Evolutionary conservation across 2,113 vertebrate species (phyloP), one percentile per base, ranked within the genome.

Genomic region (Brienomyrus longianalis): DNA sequence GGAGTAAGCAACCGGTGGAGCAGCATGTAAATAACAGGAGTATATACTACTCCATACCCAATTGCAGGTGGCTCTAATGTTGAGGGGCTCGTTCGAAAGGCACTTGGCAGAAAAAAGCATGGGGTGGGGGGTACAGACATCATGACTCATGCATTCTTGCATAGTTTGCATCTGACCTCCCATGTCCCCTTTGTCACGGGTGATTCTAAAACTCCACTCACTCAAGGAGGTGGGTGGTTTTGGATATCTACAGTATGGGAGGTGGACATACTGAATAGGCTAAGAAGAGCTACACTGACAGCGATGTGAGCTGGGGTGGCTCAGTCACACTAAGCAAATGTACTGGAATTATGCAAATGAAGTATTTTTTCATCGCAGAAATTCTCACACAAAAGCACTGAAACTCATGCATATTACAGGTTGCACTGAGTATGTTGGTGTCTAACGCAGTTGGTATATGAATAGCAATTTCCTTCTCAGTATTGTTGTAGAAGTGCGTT

Each of bases 361-460:
- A 47, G 45, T 50, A 92, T 93, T 93, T 92, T 56, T 54, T 77
- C 91, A 88, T 91, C 92, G 31, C 39, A n/a, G 8, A 91, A 92
- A 93, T 94, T 93, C 91, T 90, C 89, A 90, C 77, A 88, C 91
- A 92, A 90, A 91, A 92, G 92, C 91, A 93, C 91, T 88, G 92
- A 91, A 92, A 89, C 91, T 90, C 89, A 91, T 91, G 91, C 66
- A 50, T 91, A 90, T 91, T 88, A 94, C 93, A 89, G 91, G 94
- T 17, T 91, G 23, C 5, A 89, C 92, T 94, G n/a, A 66, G 17
- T 10, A 31, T 8, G 15, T 10, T 52, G 51, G 85, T 31, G 15
- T 52, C 85, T 54, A 87, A 87, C 31, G 51, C 48, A 27, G 50
- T 13, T 27, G 83, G 83, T n/a, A 8, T 48, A 19, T 54, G 51